Conservation (phyloP, 2,888 invertebrate genomes). For the Cryptocephalus primarius region DNA sequence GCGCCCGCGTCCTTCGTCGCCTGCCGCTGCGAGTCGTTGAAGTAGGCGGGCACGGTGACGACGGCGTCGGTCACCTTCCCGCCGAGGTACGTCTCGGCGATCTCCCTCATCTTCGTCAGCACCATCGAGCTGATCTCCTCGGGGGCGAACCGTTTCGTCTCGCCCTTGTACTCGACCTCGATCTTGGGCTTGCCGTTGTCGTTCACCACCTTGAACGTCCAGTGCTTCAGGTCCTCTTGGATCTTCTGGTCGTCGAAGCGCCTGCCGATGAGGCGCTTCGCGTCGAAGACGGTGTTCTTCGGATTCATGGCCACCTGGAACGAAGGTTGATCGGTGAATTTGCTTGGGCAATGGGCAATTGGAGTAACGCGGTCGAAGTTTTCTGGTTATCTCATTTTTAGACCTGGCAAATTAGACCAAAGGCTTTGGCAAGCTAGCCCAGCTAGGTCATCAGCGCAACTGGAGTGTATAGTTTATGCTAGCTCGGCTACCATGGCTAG, state of each 20-base stretch:
- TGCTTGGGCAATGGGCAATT: too few species aligned
- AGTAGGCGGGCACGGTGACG: conserved; percentile 75
- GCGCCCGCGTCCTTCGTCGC: conserved; percentile 84
- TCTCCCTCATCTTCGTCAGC: conserved; percentile 73
- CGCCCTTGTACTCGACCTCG: conserved; percentile 60
- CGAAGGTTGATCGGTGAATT: too few species aligned
- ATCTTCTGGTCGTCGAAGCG: conserved; percentile 66
- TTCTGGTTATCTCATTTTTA: too few species aligned
- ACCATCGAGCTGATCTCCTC: conserved; percentile 84
- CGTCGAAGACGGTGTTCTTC: conserved; percentile 70
- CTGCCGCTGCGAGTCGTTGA: conserved; percentile 72
- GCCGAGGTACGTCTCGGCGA: conserved; percentile 67
- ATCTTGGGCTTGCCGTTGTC: conserved; percentile 66
- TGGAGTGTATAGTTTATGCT: too few species aligned
- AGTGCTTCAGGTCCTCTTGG: conserved; percentile 72
- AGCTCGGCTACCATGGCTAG: too few species aligned
- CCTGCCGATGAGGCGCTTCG: conserved; percentile 74
- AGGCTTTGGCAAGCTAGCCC: too few species aligned
- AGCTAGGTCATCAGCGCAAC: too few species aligned
- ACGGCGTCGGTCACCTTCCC: conserved; percentile 61
- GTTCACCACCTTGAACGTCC: conserved; percentile 66
- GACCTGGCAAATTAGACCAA: too few species aligned
- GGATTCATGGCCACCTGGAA: conserved; percentile 67
- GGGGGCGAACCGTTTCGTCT: conserved; percentile 64
- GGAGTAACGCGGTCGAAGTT: too few species aligned